Conservation (phyloP, 2,888 invertebrate species). For the Phragmatobia fuliginosa region DNA sequence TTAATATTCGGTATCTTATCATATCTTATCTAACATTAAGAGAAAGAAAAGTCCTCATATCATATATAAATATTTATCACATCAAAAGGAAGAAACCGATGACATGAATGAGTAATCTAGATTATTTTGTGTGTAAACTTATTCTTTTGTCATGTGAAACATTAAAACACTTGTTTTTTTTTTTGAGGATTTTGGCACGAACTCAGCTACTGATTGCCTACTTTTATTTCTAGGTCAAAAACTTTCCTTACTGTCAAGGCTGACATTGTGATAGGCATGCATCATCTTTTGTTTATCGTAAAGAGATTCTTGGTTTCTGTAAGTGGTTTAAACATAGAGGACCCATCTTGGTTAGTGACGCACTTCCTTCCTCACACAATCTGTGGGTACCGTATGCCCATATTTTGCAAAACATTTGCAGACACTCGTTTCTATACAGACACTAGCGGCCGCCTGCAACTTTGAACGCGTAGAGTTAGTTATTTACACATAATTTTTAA, state of each 20-base stretch:
- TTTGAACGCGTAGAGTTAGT: no score
- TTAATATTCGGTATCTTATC: neutral
- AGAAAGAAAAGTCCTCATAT: neutral
- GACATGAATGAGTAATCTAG: constrained; percentile 6
- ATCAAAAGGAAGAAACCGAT: constrained; percentile 5
- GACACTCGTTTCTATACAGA: no score
- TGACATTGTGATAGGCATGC: neutral
- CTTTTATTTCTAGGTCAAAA: constrained; percentile 2
- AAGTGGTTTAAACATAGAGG: no score
- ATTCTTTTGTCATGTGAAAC: neutral
- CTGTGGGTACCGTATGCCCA: no score
- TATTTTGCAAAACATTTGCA: no score
- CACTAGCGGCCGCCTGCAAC: no score
- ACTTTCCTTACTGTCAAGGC: neutral
- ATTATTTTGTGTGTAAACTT: neutral
- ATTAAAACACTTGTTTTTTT: neutral
- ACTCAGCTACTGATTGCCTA: neutral
- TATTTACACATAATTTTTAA: no score
- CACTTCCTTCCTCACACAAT: no score
- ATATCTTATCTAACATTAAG: constrained; percentile 1
- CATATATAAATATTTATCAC: neutral
- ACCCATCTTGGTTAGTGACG: no score
- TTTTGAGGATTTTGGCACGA: neutral
- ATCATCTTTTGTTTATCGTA: neutral
- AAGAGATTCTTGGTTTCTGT: neutral